phyloP scores from a whole-genome alignment of 1,140 invertebrate species.

The Hestina assimilis region DNA sequence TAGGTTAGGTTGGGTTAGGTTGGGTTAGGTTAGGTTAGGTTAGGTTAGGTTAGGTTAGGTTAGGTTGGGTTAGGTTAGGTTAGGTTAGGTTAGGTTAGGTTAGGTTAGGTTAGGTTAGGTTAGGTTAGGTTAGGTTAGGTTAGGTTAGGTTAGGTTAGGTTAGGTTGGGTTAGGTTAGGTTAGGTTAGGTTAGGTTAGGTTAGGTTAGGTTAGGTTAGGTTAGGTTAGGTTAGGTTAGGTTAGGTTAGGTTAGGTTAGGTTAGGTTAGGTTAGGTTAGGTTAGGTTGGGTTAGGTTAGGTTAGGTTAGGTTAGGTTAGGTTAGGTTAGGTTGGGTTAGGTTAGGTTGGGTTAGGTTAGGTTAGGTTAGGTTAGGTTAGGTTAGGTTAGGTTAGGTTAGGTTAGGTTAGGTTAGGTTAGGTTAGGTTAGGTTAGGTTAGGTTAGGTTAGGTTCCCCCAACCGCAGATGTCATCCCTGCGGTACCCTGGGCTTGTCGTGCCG shows the following conservation, averaged over 20 bases:
- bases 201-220: conserved; percentile 25
- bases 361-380: conserved; percentile 1
- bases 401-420: conserved; percentile 30
- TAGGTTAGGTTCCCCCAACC: too few relatives aligned
- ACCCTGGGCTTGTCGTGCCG: too few relatives aligned
- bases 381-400: conserved; percentile 7
- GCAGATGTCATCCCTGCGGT: too few relatives aligned
- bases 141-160: conserved; percentile 7
- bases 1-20: conserved; percentile 25
- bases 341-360: conserved; percentile 7
- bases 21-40: conserved; percentile 31
- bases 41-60: conserved; percentile 31
- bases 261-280: conserved; percentile 15
- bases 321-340: conserved; percentile 1
- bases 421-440: too few relatives aligned
- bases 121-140: conserved; percentile 18
- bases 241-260: conserved; percentile 16
- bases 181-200: conserved; percentile 18
- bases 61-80: conserved; percentile 17
- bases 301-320: conserved; percentile 11
- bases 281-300: conserved; percentile 13
- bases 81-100: neutral
- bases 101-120: conserved; percentile 7
- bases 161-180: conserved; percentile 8
- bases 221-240: conserved; percentile 19